Base-by-base conservation (phyloP, 2,113 vertebrate species). In the Catharus bicknelli region DNA sequence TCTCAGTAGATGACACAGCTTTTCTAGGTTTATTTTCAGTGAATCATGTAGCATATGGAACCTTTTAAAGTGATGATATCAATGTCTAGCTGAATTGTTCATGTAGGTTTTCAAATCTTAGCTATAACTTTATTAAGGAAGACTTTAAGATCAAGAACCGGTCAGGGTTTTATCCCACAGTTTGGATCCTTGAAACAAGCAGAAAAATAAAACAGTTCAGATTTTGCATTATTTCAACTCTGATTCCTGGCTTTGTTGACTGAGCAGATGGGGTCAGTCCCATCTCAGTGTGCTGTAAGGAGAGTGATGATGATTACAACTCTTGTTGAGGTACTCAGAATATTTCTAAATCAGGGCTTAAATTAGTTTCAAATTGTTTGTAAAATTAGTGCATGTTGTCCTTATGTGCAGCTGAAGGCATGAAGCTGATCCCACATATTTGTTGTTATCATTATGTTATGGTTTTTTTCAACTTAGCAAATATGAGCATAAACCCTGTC, bases 251-350 rank as follows among this genome's bases (percentile, higher is more conserved):
- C 86, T 90, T 81, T 42, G 14, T 32, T 83, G 83, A 16, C 40
- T 76, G 64, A 93, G 77, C 86, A 93, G 92, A 88, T 95, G 88
- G 86, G 64, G 86, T 79, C 61, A 75, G 58, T 69, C 63, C 80
- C 42, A 66, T 86, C 80, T 93, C 83, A 42, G 81, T 84, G 32
- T 82, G 70, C 73, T 90, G 66, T 74, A 87, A 82, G 70, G 78
- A 86, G 62, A 86, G 40, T 66, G 79, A 95, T 87, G 86, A 75
- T 90, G 70, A 93, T 80, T 85, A 55, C 19, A 54, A 45, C 42
- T 70, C 62, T 47, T 69, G 47, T 62, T 67, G 70, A 87, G 84
- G 58, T 82, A 73, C 74, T 84, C 1, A 0, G 51, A 80, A 34
- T 92, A 89, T 89, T 88, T 87, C 23, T 76, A 58, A 42, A 80